phyloP scores from a whole-genome alignment of 2,888 invertebrate species.

The Cyclophora punctaria region DNA sequence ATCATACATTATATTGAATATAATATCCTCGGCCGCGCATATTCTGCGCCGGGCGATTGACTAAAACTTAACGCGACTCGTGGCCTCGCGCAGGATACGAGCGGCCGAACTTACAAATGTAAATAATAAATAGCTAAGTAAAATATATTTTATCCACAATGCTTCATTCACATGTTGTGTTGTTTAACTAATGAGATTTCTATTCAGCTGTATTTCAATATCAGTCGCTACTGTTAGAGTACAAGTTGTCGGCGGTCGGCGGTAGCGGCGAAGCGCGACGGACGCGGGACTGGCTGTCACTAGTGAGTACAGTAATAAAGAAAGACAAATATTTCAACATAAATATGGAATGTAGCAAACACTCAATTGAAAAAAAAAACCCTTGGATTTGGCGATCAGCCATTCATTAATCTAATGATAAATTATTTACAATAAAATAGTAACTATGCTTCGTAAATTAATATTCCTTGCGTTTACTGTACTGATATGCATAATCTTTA shows the following conservation, averaged over 20 bases:
- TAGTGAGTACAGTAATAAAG: slow-evolving; percentile 51
- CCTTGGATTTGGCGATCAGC: slow-evolving; percentile 60
- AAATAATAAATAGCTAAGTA: slow-evolving; percentile 64
- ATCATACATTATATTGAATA: slow-evolving; percentile 1
- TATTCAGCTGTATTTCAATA: slow-evolving; percentile 51
- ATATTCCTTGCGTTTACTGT: slow-evolving; percentile 63
- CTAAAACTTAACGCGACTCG: slow-evolving; percentile 13
- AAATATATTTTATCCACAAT: slow-evolving; percentile 56
- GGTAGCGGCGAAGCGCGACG: slow-evolving; percentile 1
- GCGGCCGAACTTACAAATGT: slow-evolving; percentile 34
- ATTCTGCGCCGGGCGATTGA: slow-evolving; percentile 15
- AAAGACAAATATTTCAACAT: slow-evolving; percentile 65
- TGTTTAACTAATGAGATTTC: slow-evolving; percentile 63
- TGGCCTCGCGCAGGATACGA: slow-evolving; percentile 28
- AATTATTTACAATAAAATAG: slow-evolving; percentile 74
- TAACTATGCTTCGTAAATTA: slow-evolving; percentile 69
- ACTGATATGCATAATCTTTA: slow-evolving; percentile 69
- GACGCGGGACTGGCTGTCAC: slow-evolving; percentile 21
- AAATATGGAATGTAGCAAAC: slow-evolving; percentile 75
- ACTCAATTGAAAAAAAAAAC: slow-evolving; percentile 66
- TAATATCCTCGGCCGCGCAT: slow-evolving; percentile 10
- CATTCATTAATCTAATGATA: slow-evolving; percentile 64
- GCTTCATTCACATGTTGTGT: slow-evolving; percentile 44
- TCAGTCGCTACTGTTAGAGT: slow-evolving; percentile 45
- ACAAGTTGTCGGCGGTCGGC: slow-evolving; percentile 18